Percentiles rank a stretch among this genome's conserved stretches.
These are phyloP conservation scores for Charadrius vociferus DNA, from an alignment of 2,113 vertebrate genomes.

Conservation along the genomic window DNA sequence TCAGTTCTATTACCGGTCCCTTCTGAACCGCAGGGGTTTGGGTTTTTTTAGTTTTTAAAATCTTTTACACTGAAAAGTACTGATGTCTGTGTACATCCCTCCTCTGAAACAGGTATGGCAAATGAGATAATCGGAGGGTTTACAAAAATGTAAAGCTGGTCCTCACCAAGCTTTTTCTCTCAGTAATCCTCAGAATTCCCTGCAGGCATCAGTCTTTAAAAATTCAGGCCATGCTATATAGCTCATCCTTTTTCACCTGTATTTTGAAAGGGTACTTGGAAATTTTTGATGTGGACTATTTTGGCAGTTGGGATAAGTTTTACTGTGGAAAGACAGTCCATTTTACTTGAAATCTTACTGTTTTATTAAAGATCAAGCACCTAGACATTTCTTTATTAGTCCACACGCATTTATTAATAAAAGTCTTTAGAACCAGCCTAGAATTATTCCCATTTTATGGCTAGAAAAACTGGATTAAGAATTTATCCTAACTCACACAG, in stretches of 20 bases:
- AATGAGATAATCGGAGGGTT: neutral
- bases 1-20: neutral
- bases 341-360: neutral
- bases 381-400: neutral
- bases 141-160: neutral
- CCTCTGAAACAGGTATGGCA: neutral
- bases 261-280: neutral
- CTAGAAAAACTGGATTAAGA: conserved; percentile 36
- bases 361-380: neutral
- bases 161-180: neutral
- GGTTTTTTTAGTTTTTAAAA: neutral
- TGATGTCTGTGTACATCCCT: neutral
- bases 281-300: neutral
- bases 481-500: neutral
- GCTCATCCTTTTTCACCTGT: neutral
- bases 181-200: neutral
- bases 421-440: neutral
- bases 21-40: neutral
- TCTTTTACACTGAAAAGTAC: neutral
- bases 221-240: neutral
- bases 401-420: neutral
- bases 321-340: neutral
- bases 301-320: neutral
- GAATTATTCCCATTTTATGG: neutral
- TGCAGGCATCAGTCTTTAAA: neutral